Evolutionary conservation across 2,797 vertebrate genomes (phyloP).

Genomic region (Crypturellus tataupa): DNA sequence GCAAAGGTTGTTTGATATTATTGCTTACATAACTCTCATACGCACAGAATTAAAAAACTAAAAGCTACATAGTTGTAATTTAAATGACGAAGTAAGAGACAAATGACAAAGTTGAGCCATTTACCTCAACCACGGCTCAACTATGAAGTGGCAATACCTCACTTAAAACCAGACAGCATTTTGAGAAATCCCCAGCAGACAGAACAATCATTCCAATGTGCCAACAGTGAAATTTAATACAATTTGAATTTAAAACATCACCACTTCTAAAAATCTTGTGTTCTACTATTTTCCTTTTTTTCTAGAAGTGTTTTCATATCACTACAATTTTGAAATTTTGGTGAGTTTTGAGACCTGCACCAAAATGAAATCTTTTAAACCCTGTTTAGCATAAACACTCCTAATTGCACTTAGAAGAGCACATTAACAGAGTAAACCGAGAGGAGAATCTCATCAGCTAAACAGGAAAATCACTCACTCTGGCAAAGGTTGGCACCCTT

Average conservation of each 20-base stretch:
- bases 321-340: not conserved
- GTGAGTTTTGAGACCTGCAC: not conserved
- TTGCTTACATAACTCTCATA: accelerated
- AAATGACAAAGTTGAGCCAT: not conserved
- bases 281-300: slow-evolving; percentile 12
- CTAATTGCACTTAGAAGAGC: not conserved
- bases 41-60: not conserved
- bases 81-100: not conserved
- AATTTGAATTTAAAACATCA: not conserved
- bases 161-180: not conserved
- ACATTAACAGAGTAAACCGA: not conserved
- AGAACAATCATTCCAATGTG: not conserved
- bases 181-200: not conserved
- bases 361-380: not conserved
- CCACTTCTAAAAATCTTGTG: not conserved
- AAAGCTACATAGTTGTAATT: not conserved
- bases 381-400: not conserved
- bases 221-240: slow-evolving; percentile 2
- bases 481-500: not conserved
- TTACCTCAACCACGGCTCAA: not conserved
- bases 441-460: not conserved
- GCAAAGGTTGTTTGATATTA: not conserved
- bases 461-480: not conserved
- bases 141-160: not conserved
- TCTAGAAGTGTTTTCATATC: not conserved